These are phyloP conservation scores for Albula glossodonta DNA, from an alignment of 2,113 vertebrate species.

Conservation along the genomic window DNA sequence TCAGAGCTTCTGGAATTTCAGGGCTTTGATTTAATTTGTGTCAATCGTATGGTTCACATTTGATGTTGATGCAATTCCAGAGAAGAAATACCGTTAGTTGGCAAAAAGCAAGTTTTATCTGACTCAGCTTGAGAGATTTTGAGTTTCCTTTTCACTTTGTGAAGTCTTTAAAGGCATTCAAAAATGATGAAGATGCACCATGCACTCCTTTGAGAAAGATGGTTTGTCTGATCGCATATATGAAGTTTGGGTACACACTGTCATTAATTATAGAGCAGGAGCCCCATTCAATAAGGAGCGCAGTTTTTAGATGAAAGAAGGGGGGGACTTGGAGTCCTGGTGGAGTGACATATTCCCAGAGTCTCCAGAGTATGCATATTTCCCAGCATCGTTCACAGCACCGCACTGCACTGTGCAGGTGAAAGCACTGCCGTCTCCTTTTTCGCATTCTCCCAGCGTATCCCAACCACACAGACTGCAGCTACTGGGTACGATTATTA, in stretches of 20 bases:
- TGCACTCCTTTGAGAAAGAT: neutral
- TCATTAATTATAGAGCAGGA: slow-evolving; percentile 2
- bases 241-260: neutral
- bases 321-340: neutral
- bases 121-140: neutral
- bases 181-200: neutral
- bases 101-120: neutral
- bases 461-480: neutral
- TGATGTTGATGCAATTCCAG: neutral
- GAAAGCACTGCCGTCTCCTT: neutral
- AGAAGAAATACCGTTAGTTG: neutral
- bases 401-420: neutral
- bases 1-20: too few relatives aligned
- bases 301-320: neutral
- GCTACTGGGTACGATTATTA: neutral
- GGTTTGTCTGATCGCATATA: neutral
- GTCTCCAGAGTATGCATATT: neutral
- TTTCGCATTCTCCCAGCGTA: neutral
- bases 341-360: neutral
- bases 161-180: neutral
- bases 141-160: neutral
- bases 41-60: neutral
- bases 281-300: neutral
- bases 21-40: neutral
- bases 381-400: neutral